Percentiles rank a stretch among this genome's conserved stretches.
Conservation (phyloP, 2,797 vertebrate genomes). For the Pantherophis vulpinus region DNA sequence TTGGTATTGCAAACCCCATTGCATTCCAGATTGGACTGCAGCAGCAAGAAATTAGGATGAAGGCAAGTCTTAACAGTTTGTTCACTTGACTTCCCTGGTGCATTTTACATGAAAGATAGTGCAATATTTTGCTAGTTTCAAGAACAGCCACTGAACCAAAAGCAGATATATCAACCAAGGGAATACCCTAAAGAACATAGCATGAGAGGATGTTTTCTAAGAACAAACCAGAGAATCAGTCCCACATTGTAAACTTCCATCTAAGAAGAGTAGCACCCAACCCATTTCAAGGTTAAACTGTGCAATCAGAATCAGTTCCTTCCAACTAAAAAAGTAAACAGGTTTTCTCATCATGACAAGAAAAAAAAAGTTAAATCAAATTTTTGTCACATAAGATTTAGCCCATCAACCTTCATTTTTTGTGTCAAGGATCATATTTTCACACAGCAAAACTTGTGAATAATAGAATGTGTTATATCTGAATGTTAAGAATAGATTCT, state of each 20-base stretch:
- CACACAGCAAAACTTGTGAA: constrained; percentile 44
- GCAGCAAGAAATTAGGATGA: neutral
- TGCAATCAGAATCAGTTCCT: constrained; percentile 69
- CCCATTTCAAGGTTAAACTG: constrained; percentile 48
- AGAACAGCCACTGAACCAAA: neutral
- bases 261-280: constrained; percentile 37
- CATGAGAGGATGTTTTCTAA: neutral
- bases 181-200: neutral
- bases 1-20: neutral
- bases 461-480: constrained; percentile 54
- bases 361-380: neutral
- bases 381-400: neutral
- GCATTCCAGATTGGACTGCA: neutral
- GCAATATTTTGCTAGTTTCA: neutral
- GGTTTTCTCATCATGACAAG: neutral
- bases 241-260: constrained; percentile 49
- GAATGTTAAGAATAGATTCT: constrained; percentile 54
- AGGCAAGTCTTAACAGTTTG: neutral
- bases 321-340: constrained; percentile 51
- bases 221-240: constrained; percentile 56
- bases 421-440: constrained; percentile 40
- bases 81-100: neutral
- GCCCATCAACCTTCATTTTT: constrained; percentile 4
- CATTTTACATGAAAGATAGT: neutral
- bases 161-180: neutral